A percentile compares a stretch with the other conserved stretches of the same genome.
Conservation (phyloP, 2,797 vertebrate species). For the Anguilla megastoma region DNA sequence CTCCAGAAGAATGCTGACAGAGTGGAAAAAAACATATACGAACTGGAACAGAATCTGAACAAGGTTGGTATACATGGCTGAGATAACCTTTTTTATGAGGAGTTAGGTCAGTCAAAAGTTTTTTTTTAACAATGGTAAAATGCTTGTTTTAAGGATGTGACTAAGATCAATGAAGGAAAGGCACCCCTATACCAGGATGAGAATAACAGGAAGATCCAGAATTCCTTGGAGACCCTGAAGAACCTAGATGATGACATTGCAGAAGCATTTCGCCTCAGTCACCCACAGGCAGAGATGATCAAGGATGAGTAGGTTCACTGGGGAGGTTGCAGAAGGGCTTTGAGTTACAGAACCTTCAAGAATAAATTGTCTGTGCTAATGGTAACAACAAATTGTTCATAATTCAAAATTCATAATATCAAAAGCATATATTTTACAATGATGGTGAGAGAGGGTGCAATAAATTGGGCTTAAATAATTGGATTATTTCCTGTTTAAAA, state of each 20-base stretch:
- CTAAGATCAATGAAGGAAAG: slow-evolving; percentile 84
- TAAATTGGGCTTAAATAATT: background rate
- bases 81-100: background rate
- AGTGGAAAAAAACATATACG: slow-evolving; percentile 91
- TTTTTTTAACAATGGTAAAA: background rate
- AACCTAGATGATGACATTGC: slow-evolving; percentile 78
- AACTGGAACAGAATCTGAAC: slow-evolving; percentile 87
- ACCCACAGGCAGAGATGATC: slow-evolving; percentile 95
- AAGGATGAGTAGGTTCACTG: slow-evolving; percentile 82
- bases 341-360: background rate
- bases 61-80: slow-evolving; percentile 64
- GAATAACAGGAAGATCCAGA: slow-evolving; percentile 78
- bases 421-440: background rate
- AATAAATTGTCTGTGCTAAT: background rate
- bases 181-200: slow-evolving; percentile 76
- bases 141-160: slow-evolving; percentile 76
- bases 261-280: slow-evolving; percentile 79
- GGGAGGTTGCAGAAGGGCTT: background rate
- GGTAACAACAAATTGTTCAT: background rate
- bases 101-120: background rate
- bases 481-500: slow-evolving; percentile 46
- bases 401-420: background rate
- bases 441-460: background rate
- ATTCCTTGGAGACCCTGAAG: slow-evolving; percentile 80
- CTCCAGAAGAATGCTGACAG: slow-evolving; percentile 92